Evolutionary conservation across 2,113 vertebrate genomes (phyloP), one percentile per base, ranked within the genome.

Genomic region (Ciconia boyciana): DNA sequence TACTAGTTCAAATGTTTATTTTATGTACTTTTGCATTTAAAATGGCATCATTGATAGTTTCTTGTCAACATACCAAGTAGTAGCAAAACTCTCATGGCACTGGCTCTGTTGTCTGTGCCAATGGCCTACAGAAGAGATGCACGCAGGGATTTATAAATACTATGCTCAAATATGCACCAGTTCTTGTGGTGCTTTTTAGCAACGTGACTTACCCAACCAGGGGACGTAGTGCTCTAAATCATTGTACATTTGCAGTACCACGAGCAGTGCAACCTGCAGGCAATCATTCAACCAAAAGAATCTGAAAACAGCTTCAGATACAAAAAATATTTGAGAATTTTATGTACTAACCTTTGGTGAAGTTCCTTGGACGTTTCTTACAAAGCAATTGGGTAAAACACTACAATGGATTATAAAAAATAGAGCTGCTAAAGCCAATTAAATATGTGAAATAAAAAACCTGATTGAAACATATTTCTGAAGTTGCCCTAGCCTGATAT

Each of bases 161-260:
- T 32, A 0, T 0, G 0, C 25, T 81, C 0, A 0, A 66, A 61
- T 12, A 49, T 14, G 6, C 16, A 70, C 29, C 36, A 39, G 54
- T 20, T 61, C 65, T 79, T 36, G 34, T 1, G 0, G 13, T 4
- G 10, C 8, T 22, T 94, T 89, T 66, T 54, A 77, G 29, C 44
- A 70, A 57, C 0, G 4, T 18, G 28, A 60, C 31, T 72, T 70
- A n/a, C 41, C 25, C 62, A 87, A 2, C 6, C 39, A 31, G 61
- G 12, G 20, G 26, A 61, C 43, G 48, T 5, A 44, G 16, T 44
- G 24, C 44, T 78, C 55, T 82, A 52, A 90, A 12, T 28, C 57
- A 32, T 21, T 51, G 39, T 51, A 22, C 5, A 2, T 61, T 87
- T 87, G 43, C 70, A 60, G 26, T 5, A 28, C 32, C 12, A 2